Conservation (phyloP, 2,797 vertebrate species). For the Pseudochirops cupreus region DNA sequence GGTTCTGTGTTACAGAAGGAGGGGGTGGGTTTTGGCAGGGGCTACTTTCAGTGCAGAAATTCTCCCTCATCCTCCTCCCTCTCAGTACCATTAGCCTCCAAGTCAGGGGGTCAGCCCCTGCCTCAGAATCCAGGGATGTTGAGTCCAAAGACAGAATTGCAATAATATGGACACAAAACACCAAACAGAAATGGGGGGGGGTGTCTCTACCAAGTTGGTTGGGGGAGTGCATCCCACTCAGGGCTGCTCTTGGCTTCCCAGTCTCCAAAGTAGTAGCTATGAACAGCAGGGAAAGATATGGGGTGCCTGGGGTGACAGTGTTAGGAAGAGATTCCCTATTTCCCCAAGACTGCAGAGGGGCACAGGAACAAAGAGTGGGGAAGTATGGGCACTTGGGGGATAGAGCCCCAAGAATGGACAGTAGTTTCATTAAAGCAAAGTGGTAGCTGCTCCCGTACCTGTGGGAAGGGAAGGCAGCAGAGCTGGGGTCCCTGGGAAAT, state of each 20-base stretch:
- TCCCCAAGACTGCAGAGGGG: not conserved
- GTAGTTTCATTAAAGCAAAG: constrained; percentile 65
- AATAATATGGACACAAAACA: constrained; percentile 84
- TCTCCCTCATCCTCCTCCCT: not conserved
- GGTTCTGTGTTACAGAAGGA: constrained; percentile 1
- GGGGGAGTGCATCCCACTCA: not conserved
- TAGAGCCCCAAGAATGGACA: constrained; percentile 4
- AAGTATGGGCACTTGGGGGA: not conserved
- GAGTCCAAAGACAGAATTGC: constrained; percentile 73
- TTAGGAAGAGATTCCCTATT: not conserved
- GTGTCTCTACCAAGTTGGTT: not conserved
- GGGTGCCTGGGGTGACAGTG: constrained; percentile 19
- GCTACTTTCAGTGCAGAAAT: not conserved
- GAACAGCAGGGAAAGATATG: constrained; percentile 26
- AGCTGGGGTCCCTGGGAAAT: constrained; percentile 25
- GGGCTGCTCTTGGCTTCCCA: constrained; percentile 41
- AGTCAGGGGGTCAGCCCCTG: constrained; percentile 29
- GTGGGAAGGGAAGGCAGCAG: constrained; percentile 16
- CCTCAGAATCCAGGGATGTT: constrained; percentile 56
- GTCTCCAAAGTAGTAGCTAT: constrained; percentile 6
- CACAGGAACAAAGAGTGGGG: constrained; percentile 8
- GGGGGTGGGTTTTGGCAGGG: not conserved
- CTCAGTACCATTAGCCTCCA: constrained; percentile 23
- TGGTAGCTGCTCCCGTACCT: constrained; percentile 64
- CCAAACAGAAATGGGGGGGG: constrained; percentile 67